Evolutionary conservation across 2,797 vertebrate genomes (phyloP), one percentile per base, ranked within the genome.

Genomic region (Chloroceryle amazona): DNA sequence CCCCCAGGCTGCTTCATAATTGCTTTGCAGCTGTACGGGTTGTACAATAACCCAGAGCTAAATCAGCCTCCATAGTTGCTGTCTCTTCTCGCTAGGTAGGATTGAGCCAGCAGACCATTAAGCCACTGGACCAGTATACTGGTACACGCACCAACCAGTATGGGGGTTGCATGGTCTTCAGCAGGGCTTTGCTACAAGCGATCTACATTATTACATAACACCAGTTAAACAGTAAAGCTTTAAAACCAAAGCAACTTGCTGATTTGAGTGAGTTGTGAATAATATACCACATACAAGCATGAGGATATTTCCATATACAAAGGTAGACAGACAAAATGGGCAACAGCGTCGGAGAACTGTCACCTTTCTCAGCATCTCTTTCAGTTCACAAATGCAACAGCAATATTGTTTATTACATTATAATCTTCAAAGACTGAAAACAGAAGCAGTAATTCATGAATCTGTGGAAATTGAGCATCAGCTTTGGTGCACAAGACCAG

Each of bases 151-250:
- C 41, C 44, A 29, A 3, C 54, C 3, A 1, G 1, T 17, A 0
- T 11, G 54, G 51, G 25, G 21, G 6, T 23, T 39, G 13, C 2
- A 0, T 4, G 33, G 54, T 42, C 2, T 55, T 54, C 4, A 0
- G 46, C 23, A 25, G 18, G 35, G 23, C 31, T 65, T 75, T 87
- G 68, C 44, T 67, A 51, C 26, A 25, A 66, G 6, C 22, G 9
- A 6, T 29, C 37, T 49, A 13, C 3, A 0, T 17, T 13, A 9
- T 13, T 37, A 31, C 18, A 9, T 57, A 13, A 54, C 1, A 13
- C 7, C 26, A 83, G 19, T 68, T 42, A 61, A 89, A 49, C 21
- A 35, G 10, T 66, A 44, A 39, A 42, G 33, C 28, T 16, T 54
- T 65, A 47, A 73, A 91, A 75, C 25, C 54, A 11, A 44, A 68